phyloP scores from a whole-genome alignment of 1,140 invertebrate genomes.

The Drosophila pachea region DNA sequence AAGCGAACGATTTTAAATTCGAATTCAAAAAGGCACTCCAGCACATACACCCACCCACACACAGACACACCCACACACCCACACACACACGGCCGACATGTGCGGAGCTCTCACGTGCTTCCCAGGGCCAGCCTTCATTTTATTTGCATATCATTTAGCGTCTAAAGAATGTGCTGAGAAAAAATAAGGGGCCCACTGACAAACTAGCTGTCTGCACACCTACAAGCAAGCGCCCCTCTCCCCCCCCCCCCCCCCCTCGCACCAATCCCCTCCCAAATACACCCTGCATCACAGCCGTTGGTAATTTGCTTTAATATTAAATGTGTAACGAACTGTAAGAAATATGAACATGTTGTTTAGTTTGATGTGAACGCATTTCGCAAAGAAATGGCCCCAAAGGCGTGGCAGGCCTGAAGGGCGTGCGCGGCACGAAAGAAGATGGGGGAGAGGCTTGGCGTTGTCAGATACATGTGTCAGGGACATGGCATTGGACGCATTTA shows the following conservation, averaged over 20 bases:
- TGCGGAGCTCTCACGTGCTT: constrained; percentile 27
- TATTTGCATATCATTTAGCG: constrained; percentile 75
- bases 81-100: constrained; percentile 1
- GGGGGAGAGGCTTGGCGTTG: neutral
- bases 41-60: neutral
- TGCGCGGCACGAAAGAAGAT: too few relatives aligned
- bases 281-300: constrained; percentile 36
- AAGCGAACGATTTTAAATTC: constrained; percentile 71
- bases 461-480: constrained; percentile 4
- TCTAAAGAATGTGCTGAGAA: constrained; percentile 45
- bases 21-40: constrained; percentile 62
- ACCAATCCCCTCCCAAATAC: neutral
- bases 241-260: constrained; percentile 9
- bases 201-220: constrained; percentile 52
- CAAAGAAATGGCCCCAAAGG: constrained; percentile 7
- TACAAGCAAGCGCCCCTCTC: neutral
- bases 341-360: constrained; percentile 73
- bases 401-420: neutral
- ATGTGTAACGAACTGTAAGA: constrained; percentile 74
- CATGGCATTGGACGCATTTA: constrained; percentile 51
- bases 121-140: constrained; percentile 51
- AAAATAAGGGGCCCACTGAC: constrained; percentile 47
- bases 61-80: neutral
- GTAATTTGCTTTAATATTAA: constrained; percentile 78
- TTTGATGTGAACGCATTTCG: constrained; percentile 71